Percentiles rank a stretch among this genome's conserved stretches.
These are phyloP conservation scores for Cyclophora albipunctata DNA, from an alignment of 2,888 invertebrate genomes.

Conservation along the genomic window DNA sequence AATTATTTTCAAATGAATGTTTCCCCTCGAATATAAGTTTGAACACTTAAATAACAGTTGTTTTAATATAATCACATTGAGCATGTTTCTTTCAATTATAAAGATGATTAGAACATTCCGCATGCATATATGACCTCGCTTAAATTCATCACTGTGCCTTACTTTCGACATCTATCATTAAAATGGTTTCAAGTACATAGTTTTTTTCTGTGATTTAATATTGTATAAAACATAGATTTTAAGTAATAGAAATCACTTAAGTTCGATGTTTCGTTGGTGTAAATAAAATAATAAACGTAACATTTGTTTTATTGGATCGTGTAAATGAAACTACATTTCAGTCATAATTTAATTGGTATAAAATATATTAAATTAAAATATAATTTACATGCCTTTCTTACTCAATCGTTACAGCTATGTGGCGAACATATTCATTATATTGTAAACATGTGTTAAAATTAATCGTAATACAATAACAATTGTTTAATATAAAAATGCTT, in stretches of 20 bases:
- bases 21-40: no score
- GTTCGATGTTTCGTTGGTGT: slow-evolving; percentile 23
- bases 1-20: no score
- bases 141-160: slow-evolving; percentile 19
- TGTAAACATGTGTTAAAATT: no score
- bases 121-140: no score
- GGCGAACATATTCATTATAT: slow-evolving; percentile 15
- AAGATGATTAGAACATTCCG: no score
- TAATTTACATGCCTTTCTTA: slow-evolving; percentile 40
- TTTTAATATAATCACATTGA: no score
- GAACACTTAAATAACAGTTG: no score
- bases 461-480: no score
- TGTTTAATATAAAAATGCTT: no score
- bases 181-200: slow-evolving; percentile 5
- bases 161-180: slow-evolving; percentile 11
- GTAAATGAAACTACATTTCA: slow-evolving; percentile 24
- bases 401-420: slow-evolving; percentile 24
- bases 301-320: neutral
- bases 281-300: slow-evolving; percentile 31
- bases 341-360: slow-evolving; percentile 56
- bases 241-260: slow-evolving; percentile 20
- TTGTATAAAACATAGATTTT: slow-evolving; percentile 31
- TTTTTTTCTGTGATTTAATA: slow-evolving; percentile 58
- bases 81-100: no score
- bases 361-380: slow-evolving; percentile 59